phyloP scores from a whole-genome alignment of 2,797 vertebrate genomes.

The Poeciliopsis gracilis region DNA sequence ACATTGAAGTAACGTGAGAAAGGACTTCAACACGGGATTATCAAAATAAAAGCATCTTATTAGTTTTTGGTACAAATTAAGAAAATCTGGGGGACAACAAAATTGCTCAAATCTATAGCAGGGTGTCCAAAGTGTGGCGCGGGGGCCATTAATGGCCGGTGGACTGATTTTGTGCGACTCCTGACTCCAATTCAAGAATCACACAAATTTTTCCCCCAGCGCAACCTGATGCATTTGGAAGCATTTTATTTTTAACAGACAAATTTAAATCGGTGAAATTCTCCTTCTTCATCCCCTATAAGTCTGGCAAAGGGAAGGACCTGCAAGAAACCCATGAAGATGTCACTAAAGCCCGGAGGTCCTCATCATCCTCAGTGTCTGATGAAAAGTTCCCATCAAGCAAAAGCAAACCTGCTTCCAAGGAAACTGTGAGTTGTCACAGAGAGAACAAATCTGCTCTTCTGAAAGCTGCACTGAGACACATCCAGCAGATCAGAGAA shows the following conservation, averaged over 20 bases:
- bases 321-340: neutral
- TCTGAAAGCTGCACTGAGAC: neutral
- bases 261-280: neutral
- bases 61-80: neutral
- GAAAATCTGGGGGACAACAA: neutral
- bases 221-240: too few species aligned
- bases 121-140: neutral
- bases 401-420: neutral
- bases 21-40: neutral
- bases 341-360: accelerated
- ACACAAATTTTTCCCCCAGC: neutral
- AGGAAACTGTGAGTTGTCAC: neutral
- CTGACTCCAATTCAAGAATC: neutral
- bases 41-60: neutral
- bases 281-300: neutral
- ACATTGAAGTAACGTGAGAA: neutral
- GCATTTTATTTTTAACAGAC: neutral
- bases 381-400: neutral
- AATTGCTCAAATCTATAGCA: neutral
- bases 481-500: neutral
- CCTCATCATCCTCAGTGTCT: neutral
- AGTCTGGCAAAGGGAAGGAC: neutral
- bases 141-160: neutral
- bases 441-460: neutral
- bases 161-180: neutral